Conservation (phyloP, 2,797 vertebrate species). For the Acropternis orthonyx region DNA sequence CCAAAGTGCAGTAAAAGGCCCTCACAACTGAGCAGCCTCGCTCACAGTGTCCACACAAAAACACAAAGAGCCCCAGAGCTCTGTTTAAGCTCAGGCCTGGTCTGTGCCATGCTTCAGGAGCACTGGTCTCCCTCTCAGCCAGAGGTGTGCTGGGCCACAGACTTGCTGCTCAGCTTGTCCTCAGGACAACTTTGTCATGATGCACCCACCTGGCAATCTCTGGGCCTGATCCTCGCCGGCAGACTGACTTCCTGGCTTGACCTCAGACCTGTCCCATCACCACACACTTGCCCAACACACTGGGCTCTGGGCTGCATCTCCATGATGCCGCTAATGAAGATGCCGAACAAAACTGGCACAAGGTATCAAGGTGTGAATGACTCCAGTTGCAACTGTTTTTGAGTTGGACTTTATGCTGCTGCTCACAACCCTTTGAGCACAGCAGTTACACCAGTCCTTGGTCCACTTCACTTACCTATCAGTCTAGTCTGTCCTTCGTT, state of each 20-base stretch:
- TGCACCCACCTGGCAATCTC: neutral
- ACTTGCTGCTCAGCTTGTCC: neutral
- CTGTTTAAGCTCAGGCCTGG: neutral
- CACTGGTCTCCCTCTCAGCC: neutral
- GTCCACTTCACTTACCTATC: neutral
- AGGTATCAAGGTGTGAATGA: neutral
- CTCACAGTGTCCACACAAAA: neutral
- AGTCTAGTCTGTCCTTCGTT: neutral
- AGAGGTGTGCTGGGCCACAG: neutral
- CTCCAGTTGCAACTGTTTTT: neutral
- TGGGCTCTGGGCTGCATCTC: neutral
- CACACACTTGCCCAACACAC: neutral
- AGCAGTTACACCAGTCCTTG: neutral
- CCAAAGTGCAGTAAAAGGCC: neutral
- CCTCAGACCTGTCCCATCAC: neutral
- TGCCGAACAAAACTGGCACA: neutral
- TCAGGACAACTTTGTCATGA: neutral
- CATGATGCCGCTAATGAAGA: too few relatives aligned
- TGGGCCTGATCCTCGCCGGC: neutral
- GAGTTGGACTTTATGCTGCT: neutral
- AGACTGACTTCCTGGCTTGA: neutral
- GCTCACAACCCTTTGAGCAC: neutral
- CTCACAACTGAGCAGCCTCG: neutral
- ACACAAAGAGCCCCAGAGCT: neutral
- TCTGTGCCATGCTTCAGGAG: neutral